Evolutionary conservation across 2,888 invertebrate genomes (phyloP).

Genomic region (Iselma pallidipennis): DNA sequence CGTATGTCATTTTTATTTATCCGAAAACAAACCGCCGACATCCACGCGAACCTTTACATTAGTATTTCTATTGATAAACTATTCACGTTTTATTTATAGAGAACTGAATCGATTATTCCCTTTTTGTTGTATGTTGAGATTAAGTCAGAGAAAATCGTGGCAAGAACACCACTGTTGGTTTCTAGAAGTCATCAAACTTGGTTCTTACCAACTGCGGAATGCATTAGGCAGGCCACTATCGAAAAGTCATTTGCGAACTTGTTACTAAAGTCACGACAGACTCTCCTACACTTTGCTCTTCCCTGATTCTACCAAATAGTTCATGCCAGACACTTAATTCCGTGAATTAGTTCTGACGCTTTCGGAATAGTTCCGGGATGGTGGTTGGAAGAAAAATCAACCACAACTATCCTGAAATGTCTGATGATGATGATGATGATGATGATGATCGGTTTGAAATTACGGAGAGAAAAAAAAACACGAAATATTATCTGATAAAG

Average conservation of each 20-base stretch:
- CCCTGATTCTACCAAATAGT: slow-evolving; percentile 13
- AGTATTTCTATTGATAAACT: not conserved
- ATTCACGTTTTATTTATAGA: not conserved
- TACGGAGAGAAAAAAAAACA: not conserved
- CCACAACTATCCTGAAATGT: not conserved
- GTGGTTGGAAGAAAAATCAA: not conserved
- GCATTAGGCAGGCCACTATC: slow-evolving; percentile 42
- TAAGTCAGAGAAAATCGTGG: slow-evolving; percentile 30
- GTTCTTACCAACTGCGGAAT: slow-evolving; percentile 42
- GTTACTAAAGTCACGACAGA: slow-evolving; percentile 33
- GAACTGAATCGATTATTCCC: not conserved
- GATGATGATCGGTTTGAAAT: too few species aligned
- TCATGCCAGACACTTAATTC: slow-evolving; percentile 12
- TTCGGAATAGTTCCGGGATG: slow-evolving; percentile 2
- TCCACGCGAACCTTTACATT: slow-evolving; percentile 1
- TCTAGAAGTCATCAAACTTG: slow-evolving; percentile 40
- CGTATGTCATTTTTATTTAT: not conserved
- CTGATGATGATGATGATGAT: not conserved
- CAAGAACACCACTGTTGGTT: slow-evolving; percentile 14
- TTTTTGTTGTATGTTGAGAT: slow-evolving; percentile 9
- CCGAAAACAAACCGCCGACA: not conserved
- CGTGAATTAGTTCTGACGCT: slow-evolving; percentile 8
- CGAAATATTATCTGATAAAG: too few species aligned
- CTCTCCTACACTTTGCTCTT: slow-evolving; percentile 4
- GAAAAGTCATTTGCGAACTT: slow-evolving; percentile 44